Evolutionary conservation across 92 coral and sea anemone genomes (phyloP).

Genomic region (Actinostola sp.): DNA sequence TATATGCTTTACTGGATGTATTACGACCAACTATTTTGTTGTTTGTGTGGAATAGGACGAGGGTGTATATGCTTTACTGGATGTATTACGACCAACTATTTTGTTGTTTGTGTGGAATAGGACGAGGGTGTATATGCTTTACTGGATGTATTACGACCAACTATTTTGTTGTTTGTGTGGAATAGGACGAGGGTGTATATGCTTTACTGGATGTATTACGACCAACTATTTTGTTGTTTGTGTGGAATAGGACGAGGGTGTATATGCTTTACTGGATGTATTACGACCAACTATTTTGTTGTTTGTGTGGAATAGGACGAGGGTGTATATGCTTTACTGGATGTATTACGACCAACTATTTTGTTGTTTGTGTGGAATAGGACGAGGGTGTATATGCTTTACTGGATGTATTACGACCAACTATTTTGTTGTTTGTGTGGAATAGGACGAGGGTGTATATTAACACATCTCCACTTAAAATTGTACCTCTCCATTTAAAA

Average conservation of each 20-base stretch:
- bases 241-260: constrained; percentile 85
- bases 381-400: constrained; percentile 88
- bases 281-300: too few relatives aligned
- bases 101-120: constrained; percentile 31
- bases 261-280: too few relatives aligned
- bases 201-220: too few relatives aligned
- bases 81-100: too few relatives aligned
- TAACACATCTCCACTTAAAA: too few relatives aligned
- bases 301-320: constrained; percentile 68
- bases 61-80: constrained; percentile 75
- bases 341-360: too few relatives aligned
- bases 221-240: not conserved
- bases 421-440: not conserved
- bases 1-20: too few relatives aligned
- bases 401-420: too few relatives aligned
- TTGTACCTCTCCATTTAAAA: too few relatives aligned
- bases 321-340: constrained; percentile 75
- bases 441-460: constrained; percentile 97
- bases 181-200: constrained; percentile 89
- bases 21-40: too few relatives aligned
- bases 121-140: constrained; percentile 88
- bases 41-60: constrained; percentile 68
- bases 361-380: constrained; percentile 31
- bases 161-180: not conserved
- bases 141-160: too few relatives aligned